Evolutionary conservation across 2,797 vertebrate species (phyloP).

Genomic region (Pteropus rufus): DNA sequence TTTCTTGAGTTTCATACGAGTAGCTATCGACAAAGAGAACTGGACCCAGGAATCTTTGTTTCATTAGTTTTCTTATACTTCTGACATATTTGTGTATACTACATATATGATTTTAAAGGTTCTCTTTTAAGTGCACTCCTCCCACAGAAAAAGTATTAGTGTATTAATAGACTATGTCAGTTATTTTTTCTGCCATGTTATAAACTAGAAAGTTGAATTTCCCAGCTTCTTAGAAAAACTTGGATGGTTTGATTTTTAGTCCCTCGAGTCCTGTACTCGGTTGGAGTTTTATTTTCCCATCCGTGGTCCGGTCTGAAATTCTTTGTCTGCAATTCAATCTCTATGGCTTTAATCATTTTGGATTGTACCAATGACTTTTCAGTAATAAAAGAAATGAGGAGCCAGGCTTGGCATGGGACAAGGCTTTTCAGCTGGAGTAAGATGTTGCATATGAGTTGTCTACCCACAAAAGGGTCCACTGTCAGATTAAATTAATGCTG

Average conservation of each 20-base stretch:
- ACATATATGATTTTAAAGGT: conserved; percentile 54
- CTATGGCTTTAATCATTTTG: conserved; percentile 80
- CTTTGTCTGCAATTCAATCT: conserved; percentile 82
- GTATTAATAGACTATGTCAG: conserved; percentile 70
- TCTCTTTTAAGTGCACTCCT: conserved; percentile 18
- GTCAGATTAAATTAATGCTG: conserved; percentile 72
- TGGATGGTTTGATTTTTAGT: conserved; percentile 80
- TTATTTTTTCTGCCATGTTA: conserved; percentile 50
- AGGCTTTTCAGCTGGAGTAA: conserved; percentile 66
- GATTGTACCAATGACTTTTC: conserved; percentile 76
- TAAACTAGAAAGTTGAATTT: conserved; percentile 53
- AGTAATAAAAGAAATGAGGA: conserved; percentile 44
- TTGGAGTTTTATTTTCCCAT: conserved; percentile 79
- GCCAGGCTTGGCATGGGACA: conserved; percentile 27
- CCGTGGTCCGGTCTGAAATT: conserved; percentile 76
- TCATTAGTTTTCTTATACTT: background rate
- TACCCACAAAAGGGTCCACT: conserved; percentile 62
- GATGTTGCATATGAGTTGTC: conserved; percentile 60
- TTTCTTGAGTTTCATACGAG: background rate
- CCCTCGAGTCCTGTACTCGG: conserved; percentile 67
- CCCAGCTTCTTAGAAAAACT: conserved; percentile 49
- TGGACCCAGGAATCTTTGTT: background rate
- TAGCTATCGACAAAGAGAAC: background rate
- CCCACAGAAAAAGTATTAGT: conserved; percentile 53
- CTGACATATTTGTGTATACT: conserved; percentile 31